Evolutionary conservation across 2,888 invertebrate species (phyloP).

Genomic region (Catocala fraxini): DNA sequence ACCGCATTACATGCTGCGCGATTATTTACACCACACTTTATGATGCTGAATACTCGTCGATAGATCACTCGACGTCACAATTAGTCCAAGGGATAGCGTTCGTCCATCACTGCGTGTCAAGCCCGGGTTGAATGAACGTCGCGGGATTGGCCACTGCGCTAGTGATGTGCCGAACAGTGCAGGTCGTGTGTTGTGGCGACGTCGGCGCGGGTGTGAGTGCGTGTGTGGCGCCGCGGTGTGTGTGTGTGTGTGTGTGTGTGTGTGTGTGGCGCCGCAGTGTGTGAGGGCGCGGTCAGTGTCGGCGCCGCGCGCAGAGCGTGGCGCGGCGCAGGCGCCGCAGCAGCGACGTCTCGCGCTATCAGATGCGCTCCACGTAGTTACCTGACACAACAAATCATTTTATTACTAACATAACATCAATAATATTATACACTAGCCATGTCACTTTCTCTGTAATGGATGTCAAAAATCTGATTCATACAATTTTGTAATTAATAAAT

Average conservation of each 20-base stretch:
- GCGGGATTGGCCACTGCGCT: neutral
- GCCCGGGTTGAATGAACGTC: neutral
- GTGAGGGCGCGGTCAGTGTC: conserved; percentile 44
- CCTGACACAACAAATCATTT: conserved; percentile 87
- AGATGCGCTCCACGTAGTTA: conserved; percentile 90
- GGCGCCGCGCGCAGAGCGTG: conserved; percentile 71
- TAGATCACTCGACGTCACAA: neutral
- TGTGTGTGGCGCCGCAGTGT: conserved; percentile 8
- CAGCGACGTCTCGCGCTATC: conserved; percentile 82
- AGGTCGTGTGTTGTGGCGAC: too few relatives aligned
- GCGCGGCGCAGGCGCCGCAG: conserved; percentile 80
- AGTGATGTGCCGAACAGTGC: too few relatives aligned
- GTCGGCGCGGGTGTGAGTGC: too few relatives aligned
- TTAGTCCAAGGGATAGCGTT: neutral
- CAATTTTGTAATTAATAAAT: too few relatives aligned
- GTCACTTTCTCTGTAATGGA: too few relatives aligned
- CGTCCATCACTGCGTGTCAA: neutral
- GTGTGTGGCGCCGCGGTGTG: too few relatives aligned
- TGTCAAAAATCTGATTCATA: too few relatives aligned
- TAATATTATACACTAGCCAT: too few relatives aligned
- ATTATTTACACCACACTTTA: neutral
- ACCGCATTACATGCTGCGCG: conserved; percentile 12
- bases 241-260: neutral
- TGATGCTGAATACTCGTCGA: neutral
- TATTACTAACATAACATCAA: too few relatives aligned